Base-by-base conservation (phyloP, 1,140 invertebrate species). In the Drosophila tani region DNA sequence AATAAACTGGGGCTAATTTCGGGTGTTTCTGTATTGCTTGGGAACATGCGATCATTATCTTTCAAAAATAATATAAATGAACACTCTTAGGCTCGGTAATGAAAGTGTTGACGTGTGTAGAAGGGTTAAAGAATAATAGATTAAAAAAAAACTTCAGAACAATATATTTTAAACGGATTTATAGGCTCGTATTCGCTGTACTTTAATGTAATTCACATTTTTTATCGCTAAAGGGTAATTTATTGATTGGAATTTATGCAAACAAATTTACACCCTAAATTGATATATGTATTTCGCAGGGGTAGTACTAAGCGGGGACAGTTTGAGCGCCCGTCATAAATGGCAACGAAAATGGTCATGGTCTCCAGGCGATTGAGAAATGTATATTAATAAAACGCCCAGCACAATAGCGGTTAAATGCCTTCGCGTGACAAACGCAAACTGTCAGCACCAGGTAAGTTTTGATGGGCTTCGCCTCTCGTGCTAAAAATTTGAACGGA, bases 341-440 rank as follows among this genome's bases (percentile, higher is more conserved):
- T 53, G 71, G 14, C 40, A n/a, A 40, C 32, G 12, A 21, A 38
- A 55, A 45, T 53, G 40, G 47, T 55, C 50, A 55, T 43, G 47
- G 63, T 74, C 81, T 76, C 49, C 55, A 75, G 66, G 68, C 65
- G 76, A 32, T 65, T 73, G 47, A 59, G 64, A 67, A 80, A 50
- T 75, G 70, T 69, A 68, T 66, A 87, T 88, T 87, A 78, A 76
- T 81, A 90, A 81, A 90, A 75, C 66, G 70, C 67, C 55, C 67
- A 56, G 60, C 64, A 68, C 62, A 57, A 66, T 57, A 27, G 40
- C 19, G 43, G 66, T 75, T 82, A 88, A 90, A 90, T 75, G 85
- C 43, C 78, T 79, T 88, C 41, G 85, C 85, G 85, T 88, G 85
- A 88, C 85, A 73, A 88, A 90, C 85, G 75, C 79, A 88, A 90